phyloP scores from a whole-genome alignment of 2,888 invertebrate species.

The Oasisia sp. region DNA sequence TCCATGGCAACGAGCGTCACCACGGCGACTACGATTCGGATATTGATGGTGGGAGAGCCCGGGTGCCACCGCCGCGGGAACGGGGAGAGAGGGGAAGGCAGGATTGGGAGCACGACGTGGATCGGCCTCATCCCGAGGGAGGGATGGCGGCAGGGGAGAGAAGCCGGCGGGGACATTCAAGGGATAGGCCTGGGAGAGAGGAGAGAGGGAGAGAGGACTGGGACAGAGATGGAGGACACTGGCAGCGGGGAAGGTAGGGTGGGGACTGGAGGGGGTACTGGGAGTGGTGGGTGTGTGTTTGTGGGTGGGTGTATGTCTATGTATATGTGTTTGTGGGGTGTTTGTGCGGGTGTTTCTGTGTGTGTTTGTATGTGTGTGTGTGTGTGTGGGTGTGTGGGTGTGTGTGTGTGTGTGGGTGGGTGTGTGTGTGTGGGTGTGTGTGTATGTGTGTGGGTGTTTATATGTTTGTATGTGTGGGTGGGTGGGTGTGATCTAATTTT shows the following conservation, averaged over 20 bases:
- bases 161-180: neutral
- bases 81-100: constrained; percentile 24
- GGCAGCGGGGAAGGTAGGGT: neutral
- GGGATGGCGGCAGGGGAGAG: constrained; percentile 23
- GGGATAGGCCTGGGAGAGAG: neutral
- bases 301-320: no score
- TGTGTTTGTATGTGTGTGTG: no score
- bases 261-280: neutral
- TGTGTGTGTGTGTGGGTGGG: no score
- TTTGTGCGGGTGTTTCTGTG: no score
- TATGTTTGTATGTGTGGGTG: no score
- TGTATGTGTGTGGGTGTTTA: no score
- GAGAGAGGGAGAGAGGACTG: constrained; percentile 13
- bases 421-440: no score
- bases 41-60: neutral
- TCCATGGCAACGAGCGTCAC: constrained; percentile 25
- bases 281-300: no score
- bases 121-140: constrained; percentile 24
- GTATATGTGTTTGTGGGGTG: no score
- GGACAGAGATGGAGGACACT: neutral
- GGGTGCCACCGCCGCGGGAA: neutral
- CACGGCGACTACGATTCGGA: constrained; percentile 25
- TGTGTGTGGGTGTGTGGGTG: no score
- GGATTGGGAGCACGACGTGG: constrained; percentile 17
- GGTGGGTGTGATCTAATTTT: no score